phyloP scores from a whole-genome alignment of 2,797 vertebrate species.

The Myripristis jacobus region DNA sequence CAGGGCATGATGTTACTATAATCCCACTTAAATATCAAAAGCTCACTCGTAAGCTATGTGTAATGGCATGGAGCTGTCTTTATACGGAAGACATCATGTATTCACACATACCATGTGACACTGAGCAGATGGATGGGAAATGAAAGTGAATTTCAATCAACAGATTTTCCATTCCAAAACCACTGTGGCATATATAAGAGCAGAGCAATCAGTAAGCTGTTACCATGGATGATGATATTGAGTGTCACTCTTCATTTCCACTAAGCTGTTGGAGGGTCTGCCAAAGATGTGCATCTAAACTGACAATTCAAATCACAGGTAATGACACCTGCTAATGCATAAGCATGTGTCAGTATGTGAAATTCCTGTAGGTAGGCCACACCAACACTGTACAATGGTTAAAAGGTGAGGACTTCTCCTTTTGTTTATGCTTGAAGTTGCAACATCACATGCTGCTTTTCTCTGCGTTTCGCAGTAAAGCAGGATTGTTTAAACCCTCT shows the following conservation, averaged over 20 bases:
- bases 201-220: constrained; percentile 14
- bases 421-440: background rate
- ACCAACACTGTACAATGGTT: background rate
- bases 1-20: constrained; percentile 29
- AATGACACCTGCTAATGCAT: constrained; percentile 8
- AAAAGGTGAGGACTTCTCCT: background rate
- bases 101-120: constrained; percentile 17
- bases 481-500: background rate
- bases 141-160: constrained; percentile 10
- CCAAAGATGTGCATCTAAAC: constrained; percentile 23
- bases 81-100: background rate
- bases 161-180: background rate
- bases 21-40: constrained; percentile 49
- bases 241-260: constrained; percentile 33
- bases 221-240: constrained; percentile 20
- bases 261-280: constrained; percentile 14
- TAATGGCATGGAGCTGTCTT: constrained; percentile 6
- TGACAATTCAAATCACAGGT: constrained; percentile 24
- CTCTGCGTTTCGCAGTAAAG: background rate
- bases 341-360: background rate
- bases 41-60: constrained; percentile 9
- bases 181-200: constrained; percentile 16
- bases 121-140: constrained; percentile 18
- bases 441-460: too few relatives aligned
- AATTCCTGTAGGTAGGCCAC: background rate